Base-by-base conservation (phyloP, 2,888 invertebrate genomes). In the Buathra laborator region DNA sequence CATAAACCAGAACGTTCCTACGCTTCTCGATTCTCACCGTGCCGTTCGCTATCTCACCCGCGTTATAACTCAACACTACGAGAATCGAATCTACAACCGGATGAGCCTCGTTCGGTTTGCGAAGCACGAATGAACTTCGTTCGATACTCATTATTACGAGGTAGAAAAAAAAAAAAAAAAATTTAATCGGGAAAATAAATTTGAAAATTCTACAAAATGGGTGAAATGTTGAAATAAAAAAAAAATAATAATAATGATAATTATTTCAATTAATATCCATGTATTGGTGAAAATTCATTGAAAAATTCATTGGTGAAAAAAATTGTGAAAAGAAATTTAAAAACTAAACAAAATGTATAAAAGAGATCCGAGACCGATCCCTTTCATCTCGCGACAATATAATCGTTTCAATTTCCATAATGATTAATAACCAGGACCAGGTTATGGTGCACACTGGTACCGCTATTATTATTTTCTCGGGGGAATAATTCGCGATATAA, bases 41-140 rank as follows among this genome's bases (percentile, higher is more conserved):
- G 53, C 44, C 32, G 0, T 19, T 59, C 43, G 16, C 19, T 6
- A n/a, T 12, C 16, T 12, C 37, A n/a, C 44, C 29, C 19, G 64
- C 83, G 56, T 76, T 84, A 83, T 83, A 79, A 75, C 80, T 80
- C 80, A 76, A 76, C 83, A 56, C 80, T 16, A 64, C 66, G 43
- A 37, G 75, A 71, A 84, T 76, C 71, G 66, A 80, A 80, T 80
- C 70, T 70, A 56, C 10, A 37, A 46, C 70, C 44, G 19, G 46
- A 10, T 24, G 3, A 19, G 24, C 9, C n/a, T 44, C 59, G 29
- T 19, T 83, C 53, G n/a, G 80, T 32, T 80, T 9, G 10, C 71
- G 12, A 56, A 80, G 64, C 76, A 84, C 71, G 83, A 53, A 7
- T 44, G 24, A 32, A 53, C 43, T 46, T 37, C 53, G 4, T 3